phyloP scores from a whole-genome alignment of 2,797 vertebrate genomes.

The Rousettus madagascariensis region DNA sequence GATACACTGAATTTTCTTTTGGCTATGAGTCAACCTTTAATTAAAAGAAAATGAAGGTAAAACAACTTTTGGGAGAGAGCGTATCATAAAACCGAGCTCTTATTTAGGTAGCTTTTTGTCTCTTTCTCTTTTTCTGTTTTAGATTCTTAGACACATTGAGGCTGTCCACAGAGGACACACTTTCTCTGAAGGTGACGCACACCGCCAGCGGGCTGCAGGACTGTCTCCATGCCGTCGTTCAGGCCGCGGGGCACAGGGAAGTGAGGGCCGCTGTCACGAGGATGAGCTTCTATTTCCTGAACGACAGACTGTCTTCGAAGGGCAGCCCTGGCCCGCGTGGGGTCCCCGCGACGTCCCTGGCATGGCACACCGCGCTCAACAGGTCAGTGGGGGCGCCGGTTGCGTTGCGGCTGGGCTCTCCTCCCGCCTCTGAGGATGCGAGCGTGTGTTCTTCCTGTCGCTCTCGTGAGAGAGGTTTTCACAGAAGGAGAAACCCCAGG shows the following conservation, averaged over 20 bases:
- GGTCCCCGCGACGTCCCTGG: constrained; percentile 84
- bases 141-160: constrained; percentile 90
- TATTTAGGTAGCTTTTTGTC: not conserved
- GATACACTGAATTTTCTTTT: not conserved
- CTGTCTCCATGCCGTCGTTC: constrained; percentile 88
- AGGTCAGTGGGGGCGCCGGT: constrained; percentile 85
- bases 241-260: constrained; percentile 89
- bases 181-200: constrained; percentile 86
- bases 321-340: constrained; percentile 82
- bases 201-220: constrained; percentile 87
- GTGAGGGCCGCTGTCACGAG: constrained; percentile 90
- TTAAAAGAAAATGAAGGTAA: not conserved
- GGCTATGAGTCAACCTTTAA: not conserved
- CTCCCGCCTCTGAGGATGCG: not conserved
- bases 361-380: constrained; percentile 90
- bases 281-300: constrained; percentile 92
- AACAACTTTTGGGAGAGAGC: not conserved
- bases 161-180: constrained; percentile 87
- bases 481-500: not conserved
- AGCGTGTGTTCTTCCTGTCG: not conserved
- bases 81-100: constrained; percentile 12
- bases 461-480: not conserved
- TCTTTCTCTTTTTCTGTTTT: not conserved
- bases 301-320: constrained; percentile 90
- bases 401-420: not conserved